Conservation (phyloP, 2,113 vertebrate species). For the Petrocephalus zakoni region DNA sequence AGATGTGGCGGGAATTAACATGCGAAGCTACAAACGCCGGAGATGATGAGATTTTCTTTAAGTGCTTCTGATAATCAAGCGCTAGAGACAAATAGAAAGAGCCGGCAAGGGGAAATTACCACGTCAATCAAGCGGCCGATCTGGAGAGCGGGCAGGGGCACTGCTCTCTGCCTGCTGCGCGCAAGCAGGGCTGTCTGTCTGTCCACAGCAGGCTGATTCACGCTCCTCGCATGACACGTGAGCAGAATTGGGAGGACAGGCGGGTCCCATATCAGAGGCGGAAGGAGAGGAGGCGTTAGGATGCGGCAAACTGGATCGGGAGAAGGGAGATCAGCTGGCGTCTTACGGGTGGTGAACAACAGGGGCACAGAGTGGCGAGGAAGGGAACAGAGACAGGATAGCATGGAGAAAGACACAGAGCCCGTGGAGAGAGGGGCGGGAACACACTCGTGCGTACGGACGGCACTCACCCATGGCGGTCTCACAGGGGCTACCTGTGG, state of each 20-base stretch:
- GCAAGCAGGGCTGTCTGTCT: not conserved
- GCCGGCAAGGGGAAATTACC: slow-evolving; percentile 8
- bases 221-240: not conserved
- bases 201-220: not conserved
- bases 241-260: not conserved
- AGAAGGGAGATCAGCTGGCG: not conserved
- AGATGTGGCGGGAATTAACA: not conserved
- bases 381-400: not conserved
- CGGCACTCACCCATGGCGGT: not conserved
- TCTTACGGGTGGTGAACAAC: not conserved
- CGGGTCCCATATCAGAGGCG: not conserved
- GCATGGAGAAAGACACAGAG: not conserved
- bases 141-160: not conserved
- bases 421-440: slow-evolving; percentile 27
- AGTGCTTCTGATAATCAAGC: slow-evolving; percentile 28
- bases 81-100: slow-evolving; percentile 21
- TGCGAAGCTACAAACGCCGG: slow-evolving; percentile 16
- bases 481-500: not conserved
- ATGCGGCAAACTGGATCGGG: too few species aligned
- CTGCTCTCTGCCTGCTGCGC: not conserved
- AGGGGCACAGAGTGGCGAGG: not conserved
- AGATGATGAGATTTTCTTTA: slow-evolving; percentile 20
- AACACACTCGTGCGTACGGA: not conserved
- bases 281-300: not conserved
- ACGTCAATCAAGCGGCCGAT: slow-evolving; percentile 21